These are phyloP conservation scores for Mionectes macconnelli DNA, from an alignment of 2,113 vertebrate genomes.

Conservation along the genomic window DNA sequence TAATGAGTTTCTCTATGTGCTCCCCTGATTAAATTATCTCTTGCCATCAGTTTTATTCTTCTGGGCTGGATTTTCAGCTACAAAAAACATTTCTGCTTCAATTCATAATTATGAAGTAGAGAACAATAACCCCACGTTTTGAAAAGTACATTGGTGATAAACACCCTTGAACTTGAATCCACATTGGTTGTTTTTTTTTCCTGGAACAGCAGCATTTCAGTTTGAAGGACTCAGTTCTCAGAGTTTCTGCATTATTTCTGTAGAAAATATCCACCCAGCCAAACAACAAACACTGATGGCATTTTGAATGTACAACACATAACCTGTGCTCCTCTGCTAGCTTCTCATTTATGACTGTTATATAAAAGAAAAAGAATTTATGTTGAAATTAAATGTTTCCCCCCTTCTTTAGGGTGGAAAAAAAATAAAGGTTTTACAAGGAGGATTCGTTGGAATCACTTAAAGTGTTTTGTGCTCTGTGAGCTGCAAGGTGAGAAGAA, in stretches of 20 bases:
- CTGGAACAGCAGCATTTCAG: neutral
- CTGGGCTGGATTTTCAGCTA: neutral
- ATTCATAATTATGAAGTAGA: neutral
- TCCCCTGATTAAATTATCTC: conserved; percentile 41
- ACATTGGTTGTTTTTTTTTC: neutral
- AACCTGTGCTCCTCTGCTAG: neutral
- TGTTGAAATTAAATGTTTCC: neutral
- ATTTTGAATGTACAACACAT: neutral
- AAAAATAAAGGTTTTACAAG: neutral
- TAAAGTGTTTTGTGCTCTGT: neutral
- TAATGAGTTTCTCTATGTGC: conserved; percentile 15
- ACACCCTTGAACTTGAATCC: neutral
- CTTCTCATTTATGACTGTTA: neutral
- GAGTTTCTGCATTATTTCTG: neutral
- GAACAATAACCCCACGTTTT: neutral
- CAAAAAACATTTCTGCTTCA: neutral
- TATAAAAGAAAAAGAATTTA: neutral
- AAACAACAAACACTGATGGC: neutral
- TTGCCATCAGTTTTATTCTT: conserved; percentile 1
- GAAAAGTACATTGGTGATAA: neutral
- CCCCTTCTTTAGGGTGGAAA: neutral
- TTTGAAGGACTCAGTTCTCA: neutral
- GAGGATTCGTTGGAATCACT: neutral
- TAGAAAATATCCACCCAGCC: neutral
- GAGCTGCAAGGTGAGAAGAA: neutral